A percentile compares a stretch with the other conserved stretches of the same genome.
Evolutionary conservation across 2,113 vertebrate species (phyloP).

Genomic region (Albula glossodonta): DNA sequence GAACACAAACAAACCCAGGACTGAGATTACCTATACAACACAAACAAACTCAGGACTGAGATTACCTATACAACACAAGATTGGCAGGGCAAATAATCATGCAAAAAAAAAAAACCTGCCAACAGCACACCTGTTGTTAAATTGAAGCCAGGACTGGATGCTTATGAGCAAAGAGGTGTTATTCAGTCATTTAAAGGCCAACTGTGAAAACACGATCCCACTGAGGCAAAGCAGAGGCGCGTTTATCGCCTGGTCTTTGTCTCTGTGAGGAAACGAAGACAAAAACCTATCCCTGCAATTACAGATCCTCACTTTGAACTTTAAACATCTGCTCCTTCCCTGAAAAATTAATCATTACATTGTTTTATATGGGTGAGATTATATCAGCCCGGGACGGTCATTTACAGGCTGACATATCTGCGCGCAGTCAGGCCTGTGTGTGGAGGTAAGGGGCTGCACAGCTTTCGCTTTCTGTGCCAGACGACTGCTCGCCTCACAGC

Average conservation of each 20-base stretch:
- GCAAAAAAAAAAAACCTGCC: no score
- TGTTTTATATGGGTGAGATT: background rate
- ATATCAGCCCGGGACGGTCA: background rate
- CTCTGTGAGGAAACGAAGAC: no score
- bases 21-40: no score
- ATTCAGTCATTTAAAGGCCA: background rate
- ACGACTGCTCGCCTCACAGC: background rate
- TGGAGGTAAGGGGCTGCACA: background rate
- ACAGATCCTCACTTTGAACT: background rate
- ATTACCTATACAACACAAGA: no score
- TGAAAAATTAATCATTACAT: background rate
- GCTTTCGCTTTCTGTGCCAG: background rate
- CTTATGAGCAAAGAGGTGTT: background rate
- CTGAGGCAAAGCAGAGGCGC: background rate
- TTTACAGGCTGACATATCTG: background rate
- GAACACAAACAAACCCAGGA: no score
- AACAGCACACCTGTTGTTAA: background rate
- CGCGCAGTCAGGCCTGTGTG: background rate
- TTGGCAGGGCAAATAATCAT: no score
- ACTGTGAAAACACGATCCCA: background rate
- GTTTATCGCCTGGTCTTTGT: background rate
- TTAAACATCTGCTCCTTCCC: background rate
- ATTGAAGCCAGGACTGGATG: background rate
- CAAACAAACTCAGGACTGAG: no score
- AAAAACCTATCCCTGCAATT: background rate